Percentiles rank a stretch among this genome's conserved stretches.
phyloP scores from a whole-genome alignment of 2,113 vertebrate genomes.

The Saccopteryx bilineata region DNA sequence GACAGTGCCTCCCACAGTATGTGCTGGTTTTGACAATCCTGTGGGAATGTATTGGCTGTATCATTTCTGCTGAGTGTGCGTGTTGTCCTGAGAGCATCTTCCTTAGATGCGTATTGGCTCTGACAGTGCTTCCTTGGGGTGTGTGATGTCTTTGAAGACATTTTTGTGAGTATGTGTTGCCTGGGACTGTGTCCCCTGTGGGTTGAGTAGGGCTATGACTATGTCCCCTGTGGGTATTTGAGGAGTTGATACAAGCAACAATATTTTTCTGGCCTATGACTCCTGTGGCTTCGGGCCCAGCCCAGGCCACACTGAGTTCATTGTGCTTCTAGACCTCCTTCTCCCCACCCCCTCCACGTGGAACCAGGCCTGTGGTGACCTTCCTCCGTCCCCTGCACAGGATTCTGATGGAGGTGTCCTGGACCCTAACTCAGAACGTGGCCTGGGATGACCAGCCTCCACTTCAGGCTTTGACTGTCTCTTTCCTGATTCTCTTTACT shows the following conservation, averaged over 20 bases:
- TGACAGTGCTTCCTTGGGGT: neutral
- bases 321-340: conserved; percentile 76
- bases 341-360: conserved; percentile 70
- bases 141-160: conserved; percentile 14
- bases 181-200: conserved; percentile 62
- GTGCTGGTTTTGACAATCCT: neutral
- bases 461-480: neutral
- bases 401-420: conserved; percentile 28
- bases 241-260: conserved; percentile 81
- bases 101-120: conserved; percentile 19
- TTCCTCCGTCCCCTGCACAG: conserved; percentile 34
- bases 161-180: conserved; percentile 33
- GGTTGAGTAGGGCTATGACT: conserved; percentile 61
- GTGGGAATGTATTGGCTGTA: neutral
- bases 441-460: conserved; percentile 14
- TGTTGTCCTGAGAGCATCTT: conserved; percentile 45
- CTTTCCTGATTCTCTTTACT: conserved; percentile 6
- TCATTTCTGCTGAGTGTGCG: neutral
- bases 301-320: conserved; percentile 82
- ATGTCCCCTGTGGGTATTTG: conserved; percentile 76
- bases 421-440: neutral
- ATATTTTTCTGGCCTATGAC: conserved; percentile 85
- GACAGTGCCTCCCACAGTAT: neutral
- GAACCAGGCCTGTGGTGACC: conserved; percentile 67
- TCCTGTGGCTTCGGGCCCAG: conserved; percentile 78